These are phyloP conservation scores for Sebastolobus altivelis DNA, from an alignment of 2,797 vertebrate genomes.

Conservation along the genomic window DNA sequence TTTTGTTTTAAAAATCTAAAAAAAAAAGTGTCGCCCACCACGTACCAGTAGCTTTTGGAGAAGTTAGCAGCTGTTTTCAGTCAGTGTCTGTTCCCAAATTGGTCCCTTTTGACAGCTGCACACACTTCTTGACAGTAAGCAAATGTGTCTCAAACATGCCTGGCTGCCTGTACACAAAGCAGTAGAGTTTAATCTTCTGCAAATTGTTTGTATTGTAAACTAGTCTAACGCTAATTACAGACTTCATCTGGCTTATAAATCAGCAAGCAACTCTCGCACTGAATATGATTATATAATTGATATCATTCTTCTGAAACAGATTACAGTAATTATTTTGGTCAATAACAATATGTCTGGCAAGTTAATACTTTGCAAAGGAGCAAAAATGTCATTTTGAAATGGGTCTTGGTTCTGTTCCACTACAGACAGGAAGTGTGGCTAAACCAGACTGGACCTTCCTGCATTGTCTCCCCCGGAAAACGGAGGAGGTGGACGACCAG, in stretches of 20 bases:
- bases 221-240: not conserved
- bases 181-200: not conserved
- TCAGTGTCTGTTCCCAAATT: not conserved
- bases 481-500: conserved; percentile 93
- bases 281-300: not conserved
- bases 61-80: not conserved
- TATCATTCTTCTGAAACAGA: not conserved
- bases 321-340: not conserved
- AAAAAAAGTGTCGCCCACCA: not conserved
- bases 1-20: not conserved
- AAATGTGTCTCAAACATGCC: not conserved
- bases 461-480: conserved; percentile 94
- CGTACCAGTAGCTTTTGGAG: not conserved
- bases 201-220: not conserved
- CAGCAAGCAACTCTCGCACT: not conserved
- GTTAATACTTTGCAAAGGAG: not conserved
- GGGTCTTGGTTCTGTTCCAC: conserved; percentile 23
- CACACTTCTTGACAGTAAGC: not conserved
- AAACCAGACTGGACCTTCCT: conserved; percentile 94
- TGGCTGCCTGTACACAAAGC: not conserved
- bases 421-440: conserved; percentile 90
- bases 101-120: not conserved
- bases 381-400: not conserved
- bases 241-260: not conserved
- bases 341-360: not conserved